Base-by-base conservation (phyloP, 1,140 invertebrate genomes). In the Hylaeus anthracinus region DNA sequence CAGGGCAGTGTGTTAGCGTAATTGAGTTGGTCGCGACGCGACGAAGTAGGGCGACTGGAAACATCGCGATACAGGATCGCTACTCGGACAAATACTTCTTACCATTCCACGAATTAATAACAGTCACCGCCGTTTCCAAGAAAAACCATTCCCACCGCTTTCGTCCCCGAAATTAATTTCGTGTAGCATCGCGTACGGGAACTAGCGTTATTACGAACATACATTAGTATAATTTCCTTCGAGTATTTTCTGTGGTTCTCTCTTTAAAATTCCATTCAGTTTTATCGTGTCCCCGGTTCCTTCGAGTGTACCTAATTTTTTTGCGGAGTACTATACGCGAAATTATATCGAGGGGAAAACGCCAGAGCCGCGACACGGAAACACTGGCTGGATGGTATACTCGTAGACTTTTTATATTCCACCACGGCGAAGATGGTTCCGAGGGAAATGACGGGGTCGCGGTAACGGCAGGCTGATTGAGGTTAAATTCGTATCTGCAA, bases 391-490 rank as follows among this genome's bases (percentile, higher is more conserved):
- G 39, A 2, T 9, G 51, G 48, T 1, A 9, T 63, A 55, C 53
- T 45, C 65, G 4, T 37, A 26, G 48, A 48, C 6, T 10, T 67
- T 67, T 67, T 51, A 3, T 58, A 45, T 45, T 2, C 45, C 37
- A n/a, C 3, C 2, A 2, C 3, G n/a, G 10, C 8, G 8, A n/a
- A 72, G 76, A 55, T 55, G 70, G 1, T 63, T 45, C 39, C 39
- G 45, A 41, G 37, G 2, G 15, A 63, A 26, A 63, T 39, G 45
- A 15, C 45, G 3, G 9, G 61, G 48, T 41, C 15, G 58, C 39
- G 9, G 37, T 9, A 6, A 64, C 55, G 66, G 39, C 37, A n/a
- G 15, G n/a, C 70, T 58, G 77, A 79, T 79, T 79, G 66, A 73
- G 77, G 70, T 39, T 26, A 37, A 41, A 65, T 37, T 51, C 72